Evolutionary conservation across 2,113 vertebrate species (phyloP).

Genomic region (Fregetta grallaria): DNA sequence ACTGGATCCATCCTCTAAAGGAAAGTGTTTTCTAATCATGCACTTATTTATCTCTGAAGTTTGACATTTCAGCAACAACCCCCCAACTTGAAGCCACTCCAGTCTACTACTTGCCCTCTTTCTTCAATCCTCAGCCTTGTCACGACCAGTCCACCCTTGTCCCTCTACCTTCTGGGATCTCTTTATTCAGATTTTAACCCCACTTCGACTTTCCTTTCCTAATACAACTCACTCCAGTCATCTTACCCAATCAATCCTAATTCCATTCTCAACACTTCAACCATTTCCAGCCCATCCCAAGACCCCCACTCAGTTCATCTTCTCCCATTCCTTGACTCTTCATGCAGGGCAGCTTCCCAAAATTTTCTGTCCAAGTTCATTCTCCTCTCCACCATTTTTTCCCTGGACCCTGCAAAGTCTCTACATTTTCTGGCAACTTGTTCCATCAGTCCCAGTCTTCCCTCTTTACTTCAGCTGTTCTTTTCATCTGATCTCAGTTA

Average conservation of each 20-base stretch:
- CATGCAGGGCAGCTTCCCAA: neutral
- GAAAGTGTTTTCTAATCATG: neutral
- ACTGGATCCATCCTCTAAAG: neutral
- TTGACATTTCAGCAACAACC: neutral
- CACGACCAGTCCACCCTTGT: neutral
- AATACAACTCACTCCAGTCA: neutral
- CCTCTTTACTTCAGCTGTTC: neutral
- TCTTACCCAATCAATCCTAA: neutral
- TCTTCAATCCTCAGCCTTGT: neutral
- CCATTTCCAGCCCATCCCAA: neutral
- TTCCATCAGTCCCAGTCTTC: neutral
- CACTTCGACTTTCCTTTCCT: neutral
- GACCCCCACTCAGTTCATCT: neutral
- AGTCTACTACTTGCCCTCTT: neutral
- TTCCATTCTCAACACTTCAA: neutral
- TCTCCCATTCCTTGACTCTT: neutral
- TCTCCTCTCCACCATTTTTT: neutral
- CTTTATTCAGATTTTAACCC: neutral
- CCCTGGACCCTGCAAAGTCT: neutral
- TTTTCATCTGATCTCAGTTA: neutral
- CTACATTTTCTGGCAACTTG: neutral
- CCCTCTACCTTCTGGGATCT: neutral
- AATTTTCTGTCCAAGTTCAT: neutral
- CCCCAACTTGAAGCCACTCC: neutral
- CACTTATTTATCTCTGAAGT: neutral